Evolutionary conservation across 1,140 invertebrate genomes (phyloP), one percentile per base, ranked within the genome.

Genomic region (Caenorhabditis briggsae): DNA sequence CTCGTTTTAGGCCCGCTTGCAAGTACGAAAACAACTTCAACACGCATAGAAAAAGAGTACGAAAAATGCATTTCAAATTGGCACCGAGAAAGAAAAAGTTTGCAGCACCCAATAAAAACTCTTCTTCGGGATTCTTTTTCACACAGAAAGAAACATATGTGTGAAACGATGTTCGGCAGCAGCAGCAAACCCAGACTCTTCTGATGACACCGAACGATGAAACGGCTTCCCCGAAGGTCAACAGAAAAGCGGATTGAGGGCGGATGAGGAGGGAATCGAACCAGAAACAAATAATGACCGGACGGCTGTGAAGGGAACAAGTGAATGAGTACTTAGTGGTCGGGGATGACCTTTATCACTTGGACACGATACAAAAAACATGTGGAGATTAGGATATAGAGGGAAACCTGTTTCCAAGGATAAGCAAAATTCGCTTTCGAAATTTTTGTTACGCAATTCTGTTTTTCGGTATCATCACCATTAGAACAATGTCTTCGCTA

Each of bases 231-330:
- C 46, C 46, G 70, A 78, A 78, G 70, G 70, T 78, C 70, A 78
- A 18, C 12, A 33, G 70, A 50, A 50, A 50, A 41, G 46, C 25
- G 70, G 70, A 78, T 78, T 78, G 70, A 78, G 70, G 70, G 46
- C 9, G 20, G 20, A 43, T 23, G 20, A 20, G n/a, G 46, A 41
- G 23, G 25, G 64, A 46, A 78, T 53, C 33, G 70, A 78, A 78
- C 70, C 70, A 78, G 70, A 78, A 78, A 78, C 46, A 78, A 78
- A 78, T 78, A 78, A 78, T 78, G 70, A 78, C 70, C 18, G 70
- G 33, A 33, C 23, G 61, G 18, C 12, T 78, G 20, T 25, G 59
- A 50, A 12, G 46, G 9, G 46, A 65, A 78, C 70, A 50, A 78
- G 70, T 78, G 46, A 5, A 46, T 16, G 33, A 20, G 64, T 70